A percentile compares a stretch with the other conserved stretches of the same genome.
These are phyloP conservation scores for Anolis sagrei DNA, from an alignment of 2,113 vertebrate genomes.

Conservation along the genomic window DNA sequence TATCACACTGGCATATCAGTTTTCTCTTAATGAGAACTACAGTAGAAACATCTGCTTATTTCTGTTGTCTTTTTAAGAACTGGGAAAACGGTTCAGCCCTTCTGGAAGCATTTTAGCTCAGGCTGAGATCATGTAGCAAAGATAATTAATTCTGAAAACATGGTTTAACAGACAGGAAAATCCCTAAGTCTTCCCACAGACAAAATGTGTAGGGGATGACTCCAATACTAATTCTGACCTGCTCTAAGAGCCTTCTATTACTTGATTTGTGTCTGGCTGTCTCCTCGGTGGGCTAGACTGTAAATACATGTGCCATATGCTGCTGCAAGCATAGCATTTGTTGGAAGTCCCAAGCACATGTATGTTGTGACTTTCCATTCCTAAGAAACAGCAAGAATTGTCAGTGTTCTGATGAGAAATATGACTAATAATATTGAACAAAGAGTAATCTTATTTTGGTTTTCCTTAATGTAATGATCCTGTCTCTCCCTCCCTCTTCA, in stretches of 20 bases:
- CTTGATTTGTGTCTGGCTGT: neutral
- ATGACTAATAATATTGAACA: too few relatives aligned
- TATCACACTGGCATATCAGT: neutral
- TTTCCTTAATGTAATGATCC: too few relatives aligned
- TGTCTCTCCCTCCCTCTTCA: too few relatives aligned
- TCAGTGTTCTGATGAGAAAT: too few relatives aligned
- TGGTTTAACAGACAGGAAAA: neutral
- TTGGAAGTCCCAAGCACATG: neutral
- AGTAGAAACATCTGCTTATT: neutral
- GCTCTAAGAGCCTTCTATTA: neutral
- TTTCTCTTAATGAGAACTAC: neutral
- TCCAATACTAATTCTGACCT: neutral
- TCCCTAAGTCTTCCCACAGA: neutral
- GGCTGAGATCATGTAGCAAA: neutral
- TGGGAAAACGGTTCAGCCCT: neutral
- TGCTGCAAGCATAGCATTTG: too few relatives aligned
- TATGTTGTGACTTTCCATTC: neutral
- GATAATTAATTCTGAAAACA: slow-evolving; percentile 1
- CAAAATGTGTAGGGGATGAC: neutral
- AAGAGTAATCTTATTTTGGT: too few relatives aligned
- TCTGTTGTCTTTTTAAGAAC: neutral
- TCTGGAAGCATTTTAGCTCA: neutral
- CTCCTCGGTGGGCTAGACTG: neutral
- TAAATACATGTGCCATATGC: neutral
- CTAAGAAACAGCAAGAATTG: neutral